These are phyloP conservation scores for Gymnoscelis rufifasciata DNA, from an alignment of 2,888 invertebrate genomes.

Conservation along the genomic window DNA sequence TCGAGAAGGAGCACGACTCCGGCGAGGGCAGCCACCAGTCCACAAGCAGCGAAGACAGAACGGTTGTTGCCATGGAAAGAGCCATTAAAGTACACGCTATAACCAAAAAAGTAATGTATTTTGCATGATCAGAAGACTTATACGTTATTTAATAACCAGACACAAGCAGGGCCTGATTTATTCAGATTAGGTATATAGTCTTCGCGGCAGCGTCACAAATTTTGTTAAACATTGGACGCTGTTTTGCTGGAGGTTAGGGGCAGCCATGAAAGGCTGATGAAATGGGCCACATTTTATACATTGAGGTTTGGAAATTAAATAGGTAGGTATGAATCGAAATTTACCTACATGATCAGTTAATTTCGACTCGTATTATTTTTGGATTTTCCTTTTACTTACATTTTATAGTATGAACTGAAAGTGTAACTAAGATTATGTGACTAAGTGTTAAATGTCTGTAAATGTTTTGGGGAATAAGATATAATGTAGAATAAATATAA, in stretches of 20 bases:
- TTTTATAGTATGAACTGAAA: slow-evolving; percentile 13
- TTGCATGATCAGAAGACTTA: slow-evolving; percentile 82
- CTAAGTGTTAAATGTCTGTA: slow-evolving; percentile 19
- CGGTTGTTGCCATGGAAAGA: slow-evolving; percentile 97
- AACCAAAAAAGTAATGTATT: slow-evolving; percentile 99
- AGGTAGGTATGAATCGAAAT: background rate
- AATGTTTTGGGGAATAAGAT: slow-evolving; percentile 6
- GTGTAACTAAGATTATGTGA: slow-evolving; percentile 8
- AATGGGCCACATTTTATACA: slow-evolving; percentile 8
- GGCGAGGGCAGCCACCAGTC: slow-evolving; percentile 99
- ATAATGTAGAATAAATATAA: no score
- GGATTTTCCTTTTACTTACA: slow-evolving; percentile 5
- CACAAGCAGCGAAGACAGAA: slow-evolving; percentile 97
- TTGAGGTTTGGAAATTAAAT: background rate
- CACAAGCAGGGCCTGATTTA: background rate
- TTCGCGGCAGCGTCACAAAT: no score
- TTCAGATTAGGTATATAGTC: no score
- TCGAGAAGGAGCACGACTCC: slow-evolving; percentile 99
- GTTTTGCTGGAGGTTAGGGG: no score
- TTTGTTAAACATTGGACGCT: no score
- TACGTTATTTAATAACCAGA: background rate
- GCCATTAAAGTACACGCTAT: slow-evolving; percentile 99
- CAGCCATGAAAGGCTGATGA: slow-evolving; percentile 9
- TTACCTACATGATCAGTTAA: background rate
- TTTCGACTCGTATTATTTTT: slow-evolving; percentile 7